Evolutionary conservation across 1,140 invertebrate species (phyloP), one percentile per base, ranked within the genome.

Genomic region (Colletes gigas): DNA sequence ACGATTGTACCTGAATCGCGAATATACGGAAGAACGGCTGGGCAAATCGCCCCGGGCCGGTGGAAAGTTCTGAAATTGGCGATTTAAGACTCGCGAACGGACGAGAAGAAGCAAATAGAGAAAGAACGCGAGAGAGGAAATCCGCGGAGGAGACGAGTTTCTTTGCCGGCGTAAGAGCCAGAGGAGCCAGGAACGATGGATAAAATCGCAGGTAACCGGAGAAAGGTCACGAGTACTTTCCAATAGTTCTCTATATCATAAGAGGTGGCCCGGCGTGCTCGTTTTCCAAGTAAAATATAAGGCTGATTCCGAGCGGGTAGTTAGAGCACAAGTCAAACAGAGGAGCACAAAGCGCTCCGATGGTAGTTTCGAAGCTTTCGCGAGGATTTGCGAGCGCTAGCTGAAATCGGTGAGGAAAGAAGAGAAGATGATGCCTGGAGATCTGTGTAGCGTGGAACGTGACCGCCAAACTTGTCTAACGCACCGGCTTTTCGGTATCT

Each of bases 301-400:
- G 85, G 80, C 89, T 78, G 78, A 73, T 85, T 83, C 71, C 39
- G 82, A 69, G 73, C 72, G 81, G 84, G 74, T 88, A 88, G 88
- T 89, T 89, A 88, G 80, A 89, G 87, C 83, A 70, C 83, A 90
- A 91, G 84, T 91, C 86, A 91, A 91, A 90, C 86, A 91, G 83
- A 50, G 87, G 81, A 78, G 78, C 84, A 86, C 80, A 88, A 85
- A 88, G 83, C 75, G 71, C 74, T 55, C 55, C 50, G 50, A 17
- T 10, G 78, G 50, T 67, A 83, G 83, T 63, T 81, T 63, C 77
- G 60, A 52, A 68, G 74, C 81, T 73, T 85, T 75, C 70, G 63
- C 54, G 62, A 52, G 68, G 78, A 70, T 78, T 71, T 74, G 15
- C 57, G 12, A 66, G 47, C 72, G 44, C 30, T 2, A 79, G 62